Evolutionary conservation across 2,797 vertebrate species (phyloP), one percentile per base, ranked within the genome.

Genomic region (Benthosema pterotum): DNA sequence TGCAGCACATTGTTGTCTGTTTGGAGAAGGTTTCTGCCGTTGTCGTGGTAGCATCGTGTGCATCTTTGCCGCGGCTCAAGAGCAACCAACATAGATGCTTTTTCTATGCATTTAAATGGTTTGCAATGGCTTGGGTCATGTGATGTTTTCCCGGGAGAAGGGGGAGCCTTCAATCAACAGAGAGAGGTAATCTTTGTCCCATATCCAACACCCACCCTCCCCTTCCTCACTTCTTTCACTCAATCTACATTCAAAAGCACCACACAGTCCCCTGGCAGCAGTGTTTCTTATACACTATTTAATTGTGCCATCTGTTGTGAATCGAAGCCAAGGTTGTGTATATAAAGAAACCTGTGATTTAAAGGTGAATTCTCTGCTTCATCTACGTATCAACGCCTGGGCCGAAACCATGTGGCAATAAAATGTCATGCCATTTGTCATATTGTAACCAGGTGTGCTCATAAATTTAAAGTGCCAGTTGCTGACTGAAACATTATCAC

Each of bases 281-380:
- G 62, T 77, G 71, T 78, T 84, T 88, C 71, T 72, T 62, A 38
- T 38, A 38, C 8, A 38, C 32, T 38, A 69, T 86, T 91, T 90
- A 91, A 91, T 90, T 89, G 83, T 84, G 83, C 87, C 88, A 90
- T 92, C 84, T 92, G 88, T 83, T 53, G 52, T 62, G 43, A 70
- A 64, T 69, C 79, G 77, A 74, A 74, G 42, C 67, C 78, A 91
- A 89, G 85, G 86, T 89, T 91, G 90, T 82, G 75, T 71, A 85
- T 86, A 88, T 85, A 83, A 66, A 70, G 13, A 18, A 13, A 81
- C 71, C 52, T 60, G 9, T 46, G 51, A 62, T 62, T 60, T 45
- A 49, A 52, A 79, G 57, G 54, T 60, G 57, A 72, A 75, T 66
- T 62, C 43, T 38, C 49, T 63, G 74, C 54, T 59, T 55, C 42